phyloP scores from a whole-genome alignment of 2,888 invertebrate genomes.

The Trisateles emortualis region DNA sequence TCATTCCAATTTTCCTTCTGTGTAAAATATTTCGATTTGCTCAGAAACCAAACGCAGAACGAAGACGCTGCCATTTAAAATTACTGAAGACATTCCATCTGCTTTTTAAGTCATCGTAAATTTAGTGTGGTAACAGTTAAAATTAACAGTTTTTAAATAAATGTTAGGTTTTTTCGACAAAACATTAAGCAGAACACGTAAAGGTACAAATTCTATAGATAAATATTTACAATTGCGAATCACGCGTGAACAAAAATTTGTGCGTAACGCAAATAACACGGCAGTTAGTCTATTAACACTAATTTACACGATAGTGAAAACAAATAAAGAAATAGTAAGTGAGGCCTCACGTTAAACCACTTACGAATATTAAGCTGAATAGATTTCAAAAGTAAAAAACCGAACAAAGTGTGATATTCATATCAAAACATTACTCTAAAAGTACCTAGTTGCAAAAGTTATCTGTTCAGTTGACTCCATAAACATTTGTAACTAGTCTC shows the following conservation, averaged over 20 bases:
- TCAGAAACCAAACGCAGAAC: conserved; percentile 5
- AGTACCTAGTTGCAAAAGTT: no score
- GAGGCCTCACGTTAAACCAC: conserved; percentile 21
- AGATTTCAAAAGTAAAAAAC: no score
- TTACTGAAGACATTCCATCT: neutral
- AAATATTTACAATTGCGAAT: conserved; percentile 38
- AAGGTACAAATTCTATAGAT: conserved; percentile 14
- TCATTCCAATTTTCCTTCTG: conserved; percentile 19
- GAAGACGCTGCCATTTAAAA: neutral
- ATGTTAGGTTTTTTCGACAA: neutral
- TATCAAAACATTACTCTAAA: no score
- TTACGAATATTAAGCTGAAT: conserved; percentile 9
- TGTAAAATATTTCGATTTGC: conserved; percentile 17
- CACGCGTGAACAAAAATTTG: conserved; percentile 27
- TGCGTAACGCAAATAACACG: conserved; percentile 35
- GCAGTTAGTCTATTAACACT: conserved; percentile 50
- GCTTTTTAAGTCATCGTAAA: neutral
- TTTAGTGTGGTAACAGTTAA: neutral
- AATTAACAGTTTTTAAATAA: neutral
- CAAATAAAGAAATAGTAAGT: conserved; percentile 29
- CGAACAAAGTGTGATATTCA: no score
- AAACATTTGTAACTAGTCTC: no score
- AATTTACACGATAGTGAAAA: conserved; percentile 43
- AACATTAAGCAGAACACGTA: conserved; percentile 33
- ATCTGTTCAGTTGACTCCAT: no score